Evolutionary conservation across 1,140 invertebrate species (phyloP).

Genomic region (Diploscapter pachys): DNA sequence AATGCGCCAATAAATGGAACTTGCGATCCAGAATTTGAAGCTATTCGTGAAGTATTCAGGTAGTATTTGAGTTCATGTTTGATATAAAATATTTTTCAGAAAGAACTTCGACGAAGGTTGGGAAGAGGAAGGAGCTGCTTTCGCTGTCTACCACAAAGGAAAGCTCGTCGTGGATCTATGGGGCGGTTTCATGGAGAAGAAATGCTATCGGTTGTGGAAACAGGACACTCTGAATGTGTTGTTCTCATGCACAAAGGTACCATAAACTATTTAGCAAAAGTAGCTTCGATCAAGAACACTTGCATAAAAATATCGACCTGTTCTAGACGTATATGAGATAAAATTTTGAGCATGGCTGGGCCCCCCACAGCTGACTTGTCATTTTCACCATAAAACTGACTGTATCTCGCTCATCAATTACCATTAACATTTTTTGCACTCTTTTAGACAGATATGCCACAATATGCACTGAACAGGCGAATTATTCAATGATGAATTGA

Average conservation of each 20-base stretch:
- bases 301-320: slow-evolving; percentile 55
- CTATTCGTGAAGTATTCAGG: slow-evolving; percentile 18
- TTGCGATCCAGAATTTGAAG: slow-evolving; percentile 17
- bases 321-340: slow-evolving; percentile 57
- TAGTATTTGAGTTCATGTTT: background rate
- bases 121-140: slow-evolving; percentile 52
- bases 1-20: background rate
- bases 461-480: background rate
- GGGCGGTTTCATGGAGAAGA: slow-evolving; percentile 40
- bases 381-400: background rate
- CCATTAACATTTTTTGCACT: background rate
- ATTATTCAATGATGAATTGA: background rate
- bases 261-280: slow-evolving; percentile 57
- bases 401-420: background rate
- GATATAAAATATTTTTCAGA: slow-evolving; percentile 32
- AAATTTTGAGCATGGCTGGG: background rate
- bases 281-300: slow-evolving; percentile 58
- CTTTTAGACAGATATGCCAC: background rate
- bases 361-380: slow-evolving; percentile 4
- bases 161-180: slow-evolving; percentile 51
- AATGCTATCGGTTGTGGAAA: slow-evolving; percentile 36
- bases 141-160: slow-evolving; percentile 51
- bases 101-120: slow-evolving; percentile 53
- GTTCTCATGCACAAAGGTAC: slow-evolving; percentile 49
- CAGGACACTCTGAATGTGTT: slow-evolving; percentile 42